Percentiles rank a stretch among this genome's conserved stretches.
These are phyloP conservation scores for Callopanchax toddi DNA, from an alignment of 2,113 vertebrate species.

Conservation along the genomic window DNA sequence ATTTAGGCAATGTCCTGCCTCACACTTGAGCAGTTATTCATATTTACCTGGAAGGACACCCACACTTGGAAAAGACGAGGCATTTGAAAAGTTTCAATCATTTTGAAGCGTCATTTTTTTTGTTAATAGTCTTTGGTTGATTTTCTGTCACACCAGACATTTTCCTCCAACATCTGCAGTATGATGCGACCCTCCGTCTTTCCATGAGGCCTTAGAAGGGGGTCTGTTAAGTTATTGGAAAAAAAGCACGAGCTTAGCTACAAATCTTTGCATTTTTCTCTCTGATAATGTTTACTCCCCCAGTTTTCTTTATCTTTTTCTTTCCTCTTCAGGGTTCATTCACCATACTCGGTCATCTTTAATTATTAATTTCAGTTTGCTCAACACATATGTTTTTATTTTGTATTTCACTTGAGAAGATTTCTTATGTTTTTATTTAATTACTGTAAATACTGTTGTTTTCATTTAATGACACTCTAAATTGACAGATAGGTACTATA, in stretches of 20 bases:
- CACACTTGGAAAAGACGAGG: not conserved
- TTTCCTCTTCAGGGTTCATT: conserved; percentile 32
- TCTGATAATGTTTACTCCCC: conserved; percentile 3
- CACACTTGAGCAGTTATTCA: conserved; percentile 19
- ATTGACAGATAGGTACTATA: not conserved
- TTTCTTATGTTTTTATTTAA: conserved; percentile 10
- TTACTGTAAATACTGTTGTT: no score
- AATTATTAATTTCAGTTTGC: conserved; percentile 38
- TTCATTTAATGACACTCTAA: not conserved
- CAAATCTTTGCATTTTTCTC: conserved; percentile 10
- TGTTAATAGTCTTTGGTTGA: no score
- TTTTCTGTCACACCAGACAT: conserved; percentile 25
- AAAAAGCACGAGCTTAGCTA: conserved; percentile 26
- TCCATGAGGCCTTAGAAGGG: not conserved
- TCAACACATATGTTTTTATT: conserved; percentile 17
- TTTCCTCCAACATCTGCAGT: conserved; percentile 23
- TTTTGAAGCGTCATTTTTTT: not conserved
- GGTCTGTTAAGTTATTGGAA: conserved; percentile 21
- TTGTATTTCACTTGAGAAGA: conserved; percentile 20
- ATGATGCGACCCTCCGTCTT: not conserved
- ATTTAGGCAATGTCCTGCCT: conserved; percentile 1
- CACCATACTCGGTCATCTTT: conserved; percentile 24
- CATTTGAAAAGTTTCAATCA: not conserved
- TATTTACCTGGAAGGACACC: not conserved
- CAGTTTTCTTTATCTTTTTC: conserved; percentile 17